These are phyloP conservation scores for Sebastes alutus DNA, from an alignment of 2,797 vertebrate species.

Conservation along the genomic window DNA sequence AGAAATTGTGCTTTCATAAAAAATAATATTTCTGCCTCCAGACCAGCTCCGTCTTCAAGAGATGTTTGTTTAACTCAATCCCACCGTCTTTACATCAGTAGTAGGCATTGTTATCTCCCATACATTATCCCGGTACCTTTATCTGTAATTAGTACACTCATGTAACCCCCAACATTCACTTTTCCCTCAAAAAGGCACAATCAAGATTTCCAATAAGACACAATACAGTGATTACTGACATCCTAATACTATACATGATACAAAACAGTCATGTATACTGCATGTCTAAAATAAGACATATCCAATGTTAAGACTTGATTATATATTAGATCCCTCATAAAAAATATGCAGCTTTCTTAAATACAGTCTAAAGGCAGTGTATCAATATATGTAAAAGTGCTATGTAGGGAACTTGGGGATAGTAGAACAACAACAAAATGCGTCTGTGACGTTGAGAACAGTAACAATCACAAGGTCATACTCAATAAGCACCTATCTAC, in stretches of 20 bases:
- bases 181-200: slow-evolving; percentile 10
- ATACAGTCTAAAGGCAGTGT: neutral
- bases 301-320: neutral
- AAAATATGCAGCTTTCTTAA: neutral
- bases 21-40: neutral
- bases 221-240: slow-evolving; percentile 10
- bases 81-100: neutral
- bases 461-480: neutral
- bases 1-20: neutral
- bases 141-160: neutral
- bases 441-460: neutral
- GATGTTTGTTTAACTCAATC: slow-evolving; percentile 4
- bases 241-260: neutral
- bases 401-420: neutral
- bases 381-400: neutral
- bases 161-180: neutral
- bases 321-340: neutral
- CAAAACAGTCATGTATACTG: neutral
- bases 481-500: neutral
- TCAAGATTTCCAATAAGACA: neutral
- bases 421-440: neutral
- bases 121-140: neutral
- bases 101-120: neutral
- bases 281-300: neutral
- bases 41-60: neutral